Evolutionary conservation across 2,797 vertebrate species (phyloP), one percentile per base, ranked within the genome.

Genomic region (Crocodylus rhombifer): DNA sequence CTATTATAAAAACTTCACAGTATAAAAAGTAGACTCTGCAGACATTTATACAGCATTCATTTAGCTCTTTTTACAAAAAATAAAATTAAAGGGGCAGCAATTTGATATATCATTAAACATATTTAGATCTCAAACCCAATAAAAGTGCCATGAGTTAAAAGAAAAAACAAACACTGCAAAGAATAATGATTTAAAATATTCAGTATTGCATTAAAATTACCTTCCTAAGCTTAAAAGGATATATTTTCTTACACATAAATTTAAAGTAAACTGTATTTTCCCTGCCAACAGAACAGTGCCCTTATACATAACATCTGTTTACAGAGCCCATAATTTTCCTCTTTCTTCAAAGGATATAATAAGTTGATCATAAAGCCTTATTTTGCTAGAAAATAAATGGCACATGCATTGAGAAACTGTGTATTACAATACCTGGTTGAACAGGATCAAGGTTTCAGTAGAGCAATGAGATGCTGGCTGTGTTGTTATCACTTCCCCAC

Each of bases 201-300:
- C 11, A 75, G 18, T 28, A 64, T 82, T 86, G 58, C 60, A 87
- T 86, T 87, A 67, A 42, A 4, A 62, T 65, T 77, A 5, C 92
- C 84, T 90, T 84, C 55, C 91, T 58, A 92, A 87, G 26, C 51
- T 88, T 65, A 33, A 84, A 86, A 87, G 15, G 77, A 73, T 86
- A 74, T 4, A 73, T 7, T 88, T 92, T 73, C 82, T 51, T 86
- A 61, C 10, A 63, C 4, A 79, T 60, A 0, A 87, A 61, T 88
- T 94, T 77, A 57, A 90, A 89, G 26, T 62, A 84, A 87, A 78
- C 11, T 77, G 36, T 20, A 51, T 87, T 80, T 71, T 67, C 57
- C 61, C 20, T 56, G 18, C 6, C 84, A 65, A 56, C 20, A 75
- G 2, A 80, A 61, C 20, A 79, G 60, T 64, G 55, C 82, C 28